Evolutionary conservation across 2,113 vertebrate species (phyloP), one percentile per base, ranked within the genome.

Genomic region (Oncorhynchus masou): DNA sequence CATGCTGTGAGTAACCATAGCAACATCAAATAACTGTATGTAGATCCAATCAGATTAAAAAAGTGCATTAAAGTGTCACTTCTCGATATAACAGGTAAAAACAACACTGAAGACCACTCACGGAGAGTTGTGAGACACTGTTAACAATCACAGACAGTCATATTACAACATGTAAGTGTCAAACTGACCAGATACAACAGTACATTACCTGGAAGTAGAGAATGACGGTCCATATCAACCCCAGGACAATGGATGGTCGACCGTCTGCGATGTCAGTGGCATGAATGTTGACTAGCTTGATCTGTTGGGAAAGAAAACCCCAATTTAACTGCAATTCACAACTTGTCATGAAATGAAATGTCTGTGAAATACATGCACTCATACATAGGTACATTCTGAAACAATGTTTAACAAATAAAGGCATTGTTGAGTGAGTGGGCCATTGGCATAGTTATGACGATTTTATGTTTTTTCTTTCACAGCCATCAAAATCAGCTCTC

Each of bases 201-300:
- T 15, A 4, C 11, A 34, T 62, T 94, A 98, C 98, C 97, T 99
- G 98, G 87, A 99, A 99, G 87, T 99, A 99, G 0, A 99, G 93
- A 91, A 99, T 98, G 71, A 99, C 91, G 75, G 97, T 99, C 98
- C 98, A 99, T 79, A 99, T 89, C 88, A 99, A 89, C 5, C 98
- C 98, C 3, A 99, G 96, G 31, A 99, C 95, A 77, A 99, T 99
- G 2, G 98, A 96, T 7, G 97, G 97, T 20, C 95, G 94, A 20
- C 98, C 98, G 82, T 99, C 97, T 68, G 96, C 97, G 78, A 99
- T 97, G 85, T 99, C 97, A 4, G 96, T 99, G 75, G 96, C 95
- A 81, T 99, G 98, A 85, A 99, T 99, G 91, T 99, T 99, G 77
- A 99, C 98, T 70, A 99, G 91, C 79, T 99, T 99, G 88, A 99